A percentile compares a stretch with the other conserved stretches of the same genome.
phyloP scores from a whole-genome alignment of 1,140 invertebrate genomes.

The Nasonia vitripennis region DNA sequence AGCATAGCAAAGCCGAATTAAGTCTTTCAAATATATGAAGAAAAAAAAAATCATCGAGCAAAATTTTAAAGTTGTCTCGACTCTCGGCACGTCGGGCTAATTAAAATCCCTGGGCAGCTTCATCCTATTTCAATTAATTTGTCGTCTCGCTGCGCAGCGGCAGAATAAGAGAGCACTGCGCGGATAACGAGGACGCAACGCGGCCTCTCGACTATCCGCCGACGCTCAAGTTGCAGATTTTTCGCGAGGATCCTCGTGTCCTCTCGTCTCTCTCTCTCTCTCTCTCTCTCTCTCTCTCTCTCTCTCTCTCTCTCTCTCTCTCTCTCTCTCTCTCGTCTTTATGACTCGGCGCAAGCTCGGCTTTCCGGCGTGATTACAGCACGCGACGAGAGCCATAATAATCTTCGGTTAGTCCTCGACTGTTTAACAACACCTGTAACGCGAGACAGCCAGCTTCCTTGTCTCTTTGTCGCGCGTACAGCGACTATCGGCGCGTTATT shows the following conservation, averaged over 20 bases:
- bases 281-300: too few species aligned
- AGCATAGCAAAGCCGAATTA: not conserved
- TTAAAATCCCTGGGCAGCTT: conserved; percentile 40
- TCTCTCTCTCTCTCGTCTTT: conserved; percentile 11
- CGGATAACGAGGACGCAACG: conserved; percentile 29
- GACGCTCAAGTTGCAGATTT: conserved; percentile 51
- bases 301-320: too few species aligned
- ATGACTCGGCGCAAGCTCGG: conserved; percentile 35
- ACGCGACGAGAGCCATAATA: conserved; percentile 34
- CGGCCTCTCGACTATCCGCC: conserved; percentile 26
- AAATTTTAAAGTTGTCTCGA: conserved; percentile 11
- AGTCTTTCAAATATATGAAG: not conserved
- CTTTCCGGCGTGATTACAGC: conserved; percentile 43
- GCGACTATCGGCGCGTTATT: conserved; percentile 13
- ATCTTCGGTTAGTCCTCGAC: conserved; percentile 47
- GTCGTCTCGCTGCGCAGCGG: not conserved
- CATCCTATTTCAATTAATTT: conserved; percentile 51
- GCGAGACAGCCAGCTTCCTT: conserved; percentile 7
- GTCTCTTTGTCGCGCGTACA: conserved; percentile 11
- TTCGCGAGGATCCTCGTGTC: conserved; percentile 32
- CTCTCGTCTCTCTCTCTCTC: not conserved
- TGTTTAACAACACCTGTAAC: conserved; percentile 52
- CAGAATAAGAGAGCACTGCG: conserved; percentile 3
- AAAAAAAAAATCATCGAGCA: not conserved
- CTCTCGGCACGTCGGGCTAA: conserved; percentile 6